Evolutionary conservation across 2,888 invertebrate species (phyloP), one percentile per base, ranked within the genome.

Genomic region (Dryadula phaetusa): DNA sequence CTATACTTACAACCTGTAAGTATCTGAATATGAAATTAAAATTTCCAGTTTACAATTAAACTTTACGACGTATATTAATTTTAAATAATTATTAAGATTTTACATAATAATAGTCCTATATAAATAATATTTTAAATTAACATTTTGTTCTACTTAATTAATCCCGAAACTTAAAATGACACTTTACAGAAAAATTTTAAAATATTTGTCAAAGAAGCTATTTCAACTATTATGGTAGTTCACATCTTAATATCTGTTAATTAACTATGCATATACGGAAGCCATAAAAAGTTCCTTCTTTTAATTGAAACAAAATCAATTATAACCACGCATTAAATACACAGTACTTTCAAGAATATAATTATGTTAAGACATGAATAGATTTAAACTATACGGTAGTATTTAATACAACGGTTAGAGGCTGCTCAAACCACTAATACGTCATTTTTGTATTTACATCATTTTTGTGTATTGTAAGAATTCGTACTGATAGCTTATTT

Each of bases 211-310:
- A 20, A 34, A 12, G 16, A 5, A 18, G 40, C 12, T 14, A 53
- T 14, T 42, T 56, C 12, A 61, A 46, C 46, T 61, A 44, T 46
- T 18, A 61, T 2, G 10, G 32, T 7, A 56, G 52, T 16, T 63
- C 34, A 52, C 34, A 58, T 52, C 58, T 58, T 63, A 62, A 66
- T 61, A 63, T 63, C 58, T 46, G 63, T 67, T 63, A 63, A 67
- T 63, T 52, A 60, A 65, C 52, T 65, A 22, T 53, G 42, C 44
- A 58, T 60, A 52, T 49, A 53, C 40, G 52, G 40, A 44, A 52
- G 58, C 46, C 28, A 46, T 53, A 63, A 63, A 53, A 67, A 42
- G 40, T 67, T 67, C 44, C 52, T 58, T 49, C 58, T 67, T 56
- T 60, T 60, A 63, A 67, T 63, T 58, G 18, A 67, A 44, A 37